A percentile compares a stretch with the other conserved stretches of the same genome.
Conservation (phyloP, 1,140 invertebrate genomes). For the Scaptomyza pallida region DNA sequence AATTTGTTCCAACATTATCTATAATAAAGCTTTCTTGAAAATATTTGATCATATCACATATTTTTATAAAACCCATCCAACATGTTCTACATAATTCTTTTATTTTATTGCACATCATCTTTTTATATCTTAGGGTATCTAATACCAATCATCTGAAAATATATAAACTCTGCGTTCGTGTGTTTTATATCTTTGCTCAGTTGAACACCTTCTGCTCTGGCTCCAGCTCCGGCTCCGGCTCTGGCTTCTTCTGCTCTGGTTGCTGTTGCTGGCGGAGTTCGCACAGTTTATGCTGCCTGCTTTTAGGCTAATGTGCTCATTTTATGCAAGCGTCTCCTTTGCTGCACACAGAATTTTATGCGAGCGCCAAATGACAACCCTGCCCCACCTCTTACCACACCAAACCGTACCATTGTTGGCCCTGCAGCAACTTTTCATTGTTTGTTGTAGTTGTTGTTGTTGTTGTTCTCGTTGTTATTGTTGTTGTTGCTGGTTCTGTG, state of each 20-base stretch:
- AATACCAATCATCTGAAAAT: background rate
- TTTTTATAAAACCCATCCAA: too few species aligned
- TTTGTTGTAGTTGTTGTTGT: conserved; percentile 37
- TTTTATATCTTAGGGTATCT: conserved; percentile 9
- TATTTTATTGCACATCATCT: background rate
- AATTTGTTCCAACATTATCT: too few species aligned
- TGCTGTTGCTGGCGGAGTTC: conserved; percentile 2
- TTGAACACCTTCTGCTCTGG: conserved; percentile 34
- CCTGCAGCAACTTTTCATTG: conserved; percentile 51
- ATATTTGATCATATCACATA: too few species aligned
- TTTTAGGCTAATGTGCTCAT: conserved; percentile 71
- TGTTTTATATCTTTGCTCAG: conserved; percentile 39
- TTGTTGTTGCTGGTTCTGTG: conserved; percentile 40
- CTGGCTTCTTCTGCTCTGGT: background rate
- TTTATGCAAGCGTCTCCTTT: conserved; percentile 48
- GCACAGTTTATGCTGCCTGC: conserved; percentile 43
- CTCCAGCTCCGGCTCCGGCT: too few species aligned
- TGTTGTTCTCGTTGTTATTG: conserved; percentile 4
- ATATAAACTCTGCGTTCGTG: background rate
- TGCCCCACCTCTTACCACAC: too few species aligned
- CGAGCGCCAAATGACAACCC: background rate
- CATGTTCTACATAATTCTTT: too few species aligned
- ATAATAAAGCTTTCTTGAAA: too few species aligned
- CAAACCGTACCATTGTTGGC: background rate
- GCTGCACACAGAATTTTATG: conserved; percentile 52